phyloP scores from a whole-genome alignment of 1,140 invertebrate species.

The Apis laboriosa region DNA sequence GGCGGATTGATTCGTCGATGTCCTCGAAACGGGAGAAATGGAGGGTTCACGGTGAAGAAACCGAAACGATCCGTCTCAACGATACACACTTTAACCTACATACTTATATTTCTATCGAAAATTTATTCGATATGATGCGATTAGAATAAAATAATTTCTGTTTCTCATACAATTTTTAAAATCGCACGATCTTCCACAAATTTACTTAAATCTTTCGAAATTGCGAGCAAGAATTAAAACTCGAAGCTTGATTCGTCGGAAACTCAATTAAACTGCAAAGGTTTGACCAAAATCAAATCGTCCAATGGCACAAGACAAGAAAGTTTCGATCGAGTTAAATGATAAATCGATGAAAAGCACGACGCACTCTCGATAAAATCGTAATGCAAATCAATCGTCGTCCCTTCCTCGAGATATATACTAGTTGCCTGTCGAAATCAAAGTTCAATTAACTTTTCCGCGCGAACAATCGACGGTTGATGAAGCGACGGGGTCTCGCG shows the following conservation, averaged over 20 bases:
- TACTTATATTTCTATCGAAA: neutral
- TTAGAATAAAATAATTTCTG: too few species aligned
- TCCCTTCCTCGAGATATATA: conserved; percentile 57
- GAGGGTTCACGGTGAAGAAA: conserved; percentile 10
- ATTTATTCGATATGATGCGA: too few species aligned
- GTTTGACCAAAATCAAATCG: too few species aligned
- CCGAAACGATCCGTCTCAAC: neutral
- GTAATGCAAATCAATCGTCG: conserved; percentile 68
- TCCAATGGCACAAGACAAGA: conserved; percentile 1
- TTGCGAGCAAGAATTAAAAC: neutral
- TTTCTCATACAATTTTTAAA: too few species aligned
- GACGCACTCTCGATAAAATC: conserved; percentile 56
- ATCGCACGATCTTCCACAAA: neutral
- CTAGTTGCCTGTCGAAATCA: conserved; percentile 69
- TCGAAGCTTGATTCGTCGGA: neutral
- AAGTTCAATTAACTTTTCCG: conserved; percentile 74
- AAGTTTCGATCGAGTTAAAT: conserved; percentile 22
- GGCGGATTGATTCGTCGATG: conserved; percentile 30
- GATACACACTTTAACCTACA: too few species aligned
- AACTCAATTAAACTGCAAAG: too few species aligned
- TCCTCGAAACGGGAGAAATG: neutral
- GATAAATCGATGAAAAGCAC: conserved; percentile 17
- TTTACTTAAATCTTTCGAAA: neutral
- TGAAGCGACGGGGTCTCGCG: conserved; percentile 59
- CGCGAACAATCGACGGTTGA: conserved; percentile 70